phyloP scores from a whole-genome alignment of 2,113 vertebrate species.

The Indri indri region DNA sequence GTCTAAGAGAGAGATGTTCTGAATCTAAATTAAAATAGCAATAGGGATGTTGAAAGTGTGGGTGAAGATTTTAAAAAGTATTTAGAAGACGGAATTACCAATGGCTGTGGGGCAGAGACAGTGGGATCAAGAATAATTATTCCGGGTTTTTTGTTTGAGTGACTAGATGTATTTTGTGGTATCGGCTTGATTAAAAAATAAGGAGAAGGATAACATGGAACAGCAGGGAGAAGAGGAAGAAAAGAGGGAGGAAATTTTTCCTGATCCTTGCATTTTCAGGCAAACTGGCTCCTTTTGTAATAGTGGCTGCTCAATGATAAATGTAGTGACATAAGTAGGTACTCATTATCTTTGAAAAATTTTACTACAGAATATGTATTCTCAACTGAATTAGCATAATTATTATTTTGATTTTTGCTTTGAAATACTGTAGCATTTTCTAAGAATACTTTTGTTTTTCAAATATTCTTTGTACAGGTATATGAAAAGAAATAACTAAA shows the following conservation, averaged over 20 bases:
- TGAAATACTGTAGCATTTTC: not conserved
- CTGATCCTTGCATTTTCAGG: not conserved
- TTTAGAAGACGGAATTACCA: not conserved
- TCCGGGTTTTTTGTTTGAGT: not conserved
- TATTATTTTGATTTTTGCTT: constrained; percentile 25
- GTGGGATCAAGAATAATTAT: not conserved
- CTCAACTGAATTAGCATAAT: not conserved
- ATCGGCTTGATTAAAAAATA: not conserved
- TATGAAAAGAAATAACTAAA: not conserved
- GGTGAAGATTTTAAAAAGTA: not conserved
- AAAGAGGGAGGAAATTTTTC: not conserved
- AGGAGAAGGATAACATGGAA: not conserved
- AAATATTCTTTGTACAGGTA: not conserved
- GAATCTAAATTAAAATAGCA: not conserved
- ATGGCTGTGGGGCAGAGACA: no score
- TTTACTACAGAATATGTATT: not conserved
- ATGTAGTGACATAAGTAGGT: not conserved
- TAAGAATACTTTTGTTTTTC: not conserved
- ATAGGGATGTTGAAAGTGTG: not conserved
- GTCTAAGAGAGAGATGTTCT: not conserved
- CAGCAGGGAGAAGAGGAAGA: not conserved
- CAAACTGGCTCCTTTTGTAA: not conserved
- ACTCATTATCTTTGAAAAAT: not conserved
- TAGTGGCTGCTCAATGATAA: not conserved
- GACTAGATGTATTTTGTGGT: not conserved